phyloP scores from a whole-genome alignment of 2,113 vertebrate genomes.

The Hystrix cristata region DNA sequence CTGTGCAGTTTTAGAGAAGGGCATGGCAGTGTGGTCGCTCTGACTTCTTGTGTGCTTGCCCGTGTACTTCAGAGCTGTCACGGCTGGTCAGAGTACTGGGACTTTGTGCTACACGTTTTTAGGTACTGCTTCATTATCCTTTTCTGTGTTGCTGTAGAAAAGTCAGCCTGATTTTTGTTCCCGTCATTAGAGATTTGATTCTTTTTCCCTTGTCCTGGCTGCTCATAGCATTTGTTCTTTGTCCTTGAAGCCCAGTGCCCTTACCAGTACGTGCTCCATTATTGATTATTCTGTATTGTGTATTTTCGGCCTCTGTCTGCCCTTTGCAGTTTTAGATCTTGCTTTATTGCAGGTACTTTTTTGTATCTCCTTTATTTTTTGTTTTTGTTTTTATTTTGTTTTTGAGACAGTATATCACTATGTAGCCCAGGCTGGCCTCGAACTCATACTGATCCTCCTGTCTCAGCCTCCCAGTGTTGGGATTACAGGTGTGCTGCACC shows the following conservation, averaged over 20 bases:
- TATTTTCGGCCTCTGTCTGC: neutral
- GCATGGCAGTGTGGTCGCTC: neutral
- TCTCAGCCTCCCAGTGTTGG: neutral
- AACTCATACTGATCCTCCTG: neutral
- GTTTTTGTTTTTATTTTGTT: too few relatives aligned
- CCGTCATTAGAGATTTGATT: neutral
- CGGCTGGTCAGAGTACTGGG: neutral
- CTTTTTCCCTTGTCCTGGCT: neutral
- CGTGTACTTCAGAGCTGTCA: neutral
- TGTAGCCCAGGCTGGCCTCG: neutral
- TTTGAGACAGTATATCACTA: neutral
- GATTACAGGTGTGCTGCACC: neutral
- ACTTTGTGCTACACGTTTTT: neutral
- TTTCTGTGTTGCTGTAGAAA: neutral
- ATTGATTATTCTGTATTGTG: neutral
- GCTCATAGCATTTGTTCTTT: neutral
- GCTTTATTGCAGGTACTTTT: neutral
- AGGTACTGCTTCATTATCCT: neutral
- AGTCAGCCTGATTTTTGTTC: neutral
- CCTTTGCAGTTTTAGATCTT: neutral
- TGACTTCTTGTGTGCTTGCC: neutral
- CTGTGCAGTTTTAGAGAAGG: constrained; percentile 22
- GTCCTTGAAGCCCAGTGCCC: neutral
- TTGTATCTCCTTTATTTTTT: neutral
- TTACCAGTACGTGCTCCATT: neutral